phyloP scores from a whole-genome alignment of 2,113 vertebrate species.

The Sapajus apella region DNA sequence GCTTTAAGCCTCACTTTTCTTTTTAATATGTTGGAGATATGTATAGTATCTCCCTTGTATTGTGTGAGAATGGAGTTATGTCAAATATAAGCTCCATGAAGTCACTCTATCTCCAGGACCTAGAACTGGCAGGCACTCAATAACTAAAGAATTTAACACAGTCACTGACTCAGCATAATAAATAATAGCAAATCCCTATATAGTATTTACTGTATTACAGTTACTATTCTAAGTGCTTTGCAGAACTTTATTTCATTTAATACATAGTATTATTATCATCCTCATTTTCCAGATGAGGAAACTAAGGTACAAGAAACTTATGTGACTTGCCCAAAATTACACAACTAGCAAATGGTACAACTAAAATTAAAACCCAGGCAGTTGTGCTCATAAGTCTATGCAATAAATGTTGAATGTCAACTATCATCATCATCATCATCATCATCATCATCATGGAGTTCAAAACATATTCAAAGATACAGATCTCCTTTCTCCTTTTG shows the following conservation, averaged over 20 bases:
- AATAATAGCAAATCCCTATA: constrained; percentile 44
- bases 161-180: background rate
- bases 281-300: constrained; percentile 51
- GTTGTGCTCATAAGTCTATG: background rate
- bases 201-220: background rate
- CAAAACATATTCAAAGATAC: constrained; percentile 21
- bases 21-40: background rate
- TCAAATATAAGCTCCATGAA: constrained; percentile 48
- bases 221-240: constrained; percentile 42
- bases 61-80: constrained; percentile 53
- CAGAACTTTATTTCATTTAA: constrained; percentile 34
- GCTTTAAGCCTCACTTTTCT: constrained; percentile 49
- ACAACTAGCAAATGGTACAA: constrained; percentile 1
- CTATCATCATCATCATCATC: background rate
- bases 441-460: background rate
- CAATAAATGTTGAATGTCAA: constrained; percentile 16
- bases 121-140: constrained; percentile 15
- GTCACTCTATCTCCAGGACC: background rate
- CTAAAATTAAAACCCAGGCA: constrained; percentile 46
- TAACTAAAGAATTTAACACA: constrained; percentile 45
- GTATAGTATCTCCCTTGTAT: background rate
- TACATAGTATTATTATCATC: constrained; percentile 2
- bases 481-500: constrained; percentile 23
- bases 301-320: background rate
- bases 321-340: constrained; percentile 6